Percentiles rank a stretch among this genome's conserved stretches.
phyloP scores from a whole-genome alignment of 2,113 vertebrate species.

The Mugil cephalus region DNA sequence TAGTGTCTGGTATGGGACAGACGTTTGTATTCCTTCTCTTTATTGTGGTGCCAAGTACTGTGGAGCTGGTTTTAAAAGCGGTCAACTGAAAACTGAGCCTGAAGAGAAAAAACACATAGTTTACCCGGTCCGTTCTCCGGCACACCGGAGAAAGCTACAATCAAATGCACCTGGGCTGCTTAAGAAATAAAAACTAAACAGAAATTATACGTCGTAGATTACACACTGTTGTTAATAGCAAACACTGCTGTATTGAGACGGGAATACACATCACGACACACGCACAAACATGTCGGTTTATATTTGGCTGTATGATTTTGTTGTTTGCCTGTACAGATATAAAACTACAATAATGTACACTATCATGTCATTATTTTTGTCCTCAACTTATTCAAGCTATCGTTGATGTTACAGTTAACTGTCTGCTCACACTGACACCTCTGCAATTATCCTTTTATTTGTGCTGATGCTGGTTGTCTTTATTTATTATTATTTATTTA shows the following conservation, averaged over 20 bases:
- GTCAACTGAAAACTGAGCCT: conserved; percentile 24
- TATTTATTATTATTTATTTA: conserved; percentile 38
- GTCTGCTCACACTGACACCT: conserved; percentile 11
- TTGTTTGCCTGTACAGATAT: conserved; percentile 34
- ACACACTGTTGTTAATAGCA: conserved; percentile 1
- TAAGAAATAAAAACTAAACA: too few species aligned
- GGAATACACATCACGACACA: conserved; percentile 55
- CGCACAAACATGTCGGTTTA: conserved; percentile 32
- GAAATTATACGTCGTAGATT: too few species aligned
- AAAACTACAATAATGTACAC: conserved; percentile 46
- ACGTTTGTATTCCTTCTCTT: conserved; percentile 61
- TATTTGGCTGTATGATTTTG: conserved; percentile 32
- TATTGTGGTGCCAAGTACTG: conserved; percentile 51
- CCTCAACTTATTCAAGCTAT: conserved; percentile 23
- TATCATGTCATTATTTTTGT: conserved; percentile 23
- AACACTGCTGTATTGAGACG: conserved; percentile 60
- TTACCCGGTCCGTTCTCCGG: background rate
- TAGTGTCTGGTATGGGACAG: conserved; percentile 39
- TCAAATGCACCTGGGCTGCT: conserved; percentile 22
- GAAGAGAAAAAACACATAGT: background rate
- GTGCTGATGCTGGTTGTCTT: conserved; percentile 22
- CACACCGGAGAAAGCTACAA: conserved; percentile 39
- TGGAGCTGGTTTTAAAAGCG: conserved; percentile 30
- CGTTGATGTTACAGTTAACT: conserved; percentile 38
- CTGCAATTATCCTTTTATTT: conserved; percentile 22